These are phyloP conservation scores for Eciton burchellii DNA, from an alignment of 1,140 invertebrate species.

Conservation along the genomic window DNA sequence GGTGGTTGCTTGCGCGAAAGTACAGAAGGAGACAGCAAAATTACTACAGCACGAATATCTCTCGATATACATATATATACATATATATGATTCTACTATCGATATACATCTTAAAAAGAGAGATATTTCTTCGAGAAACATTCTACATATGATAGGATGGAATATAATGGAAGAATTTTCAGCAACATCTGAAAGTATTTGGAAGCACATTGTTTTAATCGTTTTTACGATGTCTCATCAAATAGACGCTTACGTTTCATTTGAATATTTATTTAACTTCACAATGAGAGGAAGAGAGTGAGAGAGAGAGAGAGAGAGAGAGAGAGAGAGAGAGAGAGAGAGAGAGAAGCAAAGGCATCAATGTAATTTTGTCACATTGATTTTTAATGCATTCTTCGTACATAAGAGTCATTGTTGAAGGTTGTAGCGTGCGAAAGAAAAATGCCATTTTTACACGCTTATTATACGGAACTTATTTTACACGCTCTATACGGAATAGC, in stretches of 20 bases:
- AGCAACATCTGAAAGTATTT: neutral
- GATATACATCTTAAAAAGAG: neutral
- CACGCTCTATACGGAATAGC: neutral
- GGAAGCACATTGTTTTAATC: slow-evolving; percentile 9
- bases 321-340: too few relatives aligned
- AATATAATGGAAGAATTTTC: neutral
- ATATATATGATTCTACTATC: neutral
- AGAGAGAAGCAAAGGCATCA: neutral
- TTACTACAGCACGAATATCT: neutral
- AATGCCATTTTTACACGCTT: slow-evolving; percentile 3
- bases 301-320: too few relatives aligned
- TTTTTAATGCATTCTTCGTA: slow-evolving; percentile 11
- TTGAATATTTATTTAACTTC: slow-evolving; percentile 40
- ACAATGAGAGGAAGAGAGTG: too few relatives aligned
- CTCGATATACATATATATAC: neutral
- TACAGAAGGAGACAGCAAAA: neutral
- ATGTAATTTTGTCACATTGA: slow-evolving; percentile 19
- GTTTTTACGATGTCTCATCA: neutral
- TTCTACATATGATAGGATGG: slow-evolving; percentile 2
- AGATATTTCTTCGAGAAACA: slow-evolving; percentile 6
- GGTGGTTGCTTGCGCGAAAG: too few relatives aligned
- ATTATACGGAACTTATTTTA: too few relatives aligned
- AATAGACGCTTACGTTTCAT: neutral
- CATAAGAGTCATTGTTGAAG: slow-evolving; percentile 13
- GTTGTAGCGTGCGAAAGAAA: neutral